Evolutionary conservation across 2,888 invertebrate genomes (phyloP), one percentile per base, ranked within the genome.

Genomic region (Cerastoderma edule): DNA sequence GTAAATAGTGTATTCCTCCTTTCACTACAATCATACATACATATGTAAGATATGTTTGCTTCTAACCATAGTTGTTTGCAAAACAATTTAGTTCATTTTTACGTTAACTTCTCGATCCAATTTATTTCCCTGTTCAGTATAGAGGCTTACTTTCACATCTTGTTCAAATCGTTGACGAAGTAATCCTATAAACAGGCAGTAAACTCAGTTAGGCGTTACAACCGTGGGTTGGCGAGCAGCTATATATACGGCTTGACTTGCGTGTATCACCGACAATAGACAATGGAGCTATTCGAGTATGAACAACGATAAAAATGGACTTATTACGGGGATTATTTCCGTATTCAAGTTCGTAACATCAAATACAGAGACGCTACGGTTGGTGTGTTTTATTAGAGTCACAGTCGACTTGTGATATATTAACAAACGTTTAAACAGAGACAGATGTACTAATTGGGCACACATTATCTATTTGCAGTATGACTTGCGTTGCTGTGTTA

Each of bases 241-340:
- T 60, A 60, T 60, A 60, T 60, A 60, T 60, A 60, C n/a, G n/a
- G n/a, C n/a, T n/a, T n/a, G n/a, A n/a, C n/a, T n/a, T n/a, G n/a
- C n/a, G n/a, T n/a, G n/a, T n/a, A n/a, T n/a, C n/a, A n/a, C n/a
- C n/a, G n/a, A n/a, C n/a, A n/a, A 39, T 8, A 28, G 39, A 32
- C 22, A 60, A 60, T 19, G 30, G 27, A 32, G 57, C 57, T 10
- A 57, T 33, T 33, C n/a, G 33, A 32, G 33, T 33, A 16, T 28
- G 2, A 32, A 28, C 22, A 32, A 32, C 32, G 32, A 32, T 4
- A 33, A 57, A 19, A 32, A 33, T 57, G n/a, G 33, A 27, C 27
- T 32, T 57, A 60, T 60, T 39, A 16, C 35, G 27, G 60, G 39
- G n/a, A 53, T 57, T 57, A 57, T 57, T 57, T 57, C 57, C 57